Evolutionary conservation across 2,797 vertebrate genomes (phyloP), one percentile per base, ranked within the genome.

Genomic region (Gila robusta): DNA sequence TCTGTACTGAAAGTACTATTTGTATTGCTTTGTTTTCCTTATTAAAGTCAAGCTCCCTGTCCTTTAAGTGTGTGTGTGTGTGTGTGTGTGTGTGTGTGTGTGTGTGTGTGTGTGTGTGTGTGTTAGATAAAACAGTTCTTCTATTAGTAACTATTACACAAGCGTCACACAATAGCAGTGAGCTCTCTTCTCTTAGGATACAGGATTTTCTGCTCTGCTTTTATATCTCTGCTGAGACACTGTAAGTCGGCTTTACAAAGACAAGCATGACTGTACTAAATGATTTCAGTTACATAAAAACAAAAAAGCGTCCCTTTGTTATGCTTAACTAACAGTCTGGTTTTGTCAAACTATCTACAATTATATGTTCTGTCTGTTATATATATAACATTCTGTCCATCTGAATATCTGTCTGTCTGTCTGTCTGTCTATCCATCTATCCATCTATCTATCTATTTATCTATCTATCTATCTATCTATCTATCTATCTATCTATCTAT

Each of bases 101-200:
- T 41, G 39, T 39, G 37, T 39, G 37, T 39, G 37, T 39, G 37
- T 39, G 37, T 11, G 14, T 19, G 19, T 71, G 23, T 28, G 72
- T 44, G 72, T 56, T 73, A 23, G 69, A 73, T 44, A 35, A 56
- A 74, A 69, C 44, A 83, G 28, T 76, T 52, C 21, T 59, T 59
- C 19, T 72, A 32, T 82, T 82, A 82, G 70, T 82, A 26, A 59
- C 37, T 44, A 70, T 81, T 70, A 81, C 66, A 81, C 66, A 81
- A 52, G 44, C 79, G 56, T 67, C 56, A 73, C 37, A 73, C 70
- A 81, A 81, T 69, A 81, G 79, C 28, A 52, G 7, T 69, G 79
- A 81, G 79, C 79, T 81, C 64, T 69, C 79, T 69, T 23, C 41
- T 81, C 79, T 66, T 79, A 79, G 39, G 78, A 79, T 26, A 69